Conservation (phyloP, 2,113 vertebrate genomes). For the Oxygymnocypris stewartii region DNA sequence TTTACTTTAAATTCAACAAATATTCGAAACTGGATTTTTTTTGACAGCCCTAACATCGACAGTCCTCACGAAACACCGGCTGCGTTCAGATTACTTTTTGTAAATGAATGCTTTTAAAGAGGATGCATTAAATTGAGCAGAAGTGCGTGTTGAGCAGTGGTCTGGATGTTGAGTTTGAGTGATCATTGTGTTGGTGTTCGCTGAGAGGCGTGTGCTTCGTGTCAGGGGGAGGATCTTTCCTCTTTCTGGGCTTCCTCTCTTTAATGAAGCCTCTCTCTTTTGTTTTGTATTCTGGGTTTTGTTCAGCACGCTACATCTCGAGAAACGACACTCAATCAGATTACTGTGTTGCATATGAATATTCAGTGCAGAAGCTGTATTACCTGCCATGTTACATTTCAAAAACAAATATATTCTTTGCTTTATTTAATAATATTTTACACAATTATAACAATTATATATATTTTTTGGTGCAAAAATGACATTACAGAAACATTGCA, state of each 20-base stretch:
- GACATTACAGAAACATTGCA: background rate
- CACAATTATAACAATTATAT: background rate
- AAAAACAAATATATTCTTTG: no score
- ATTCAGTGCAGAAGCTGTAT: background rate
- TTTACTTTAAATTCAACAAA: no score
- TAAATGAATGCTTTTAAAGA: background rate
- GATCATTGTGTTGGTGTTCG: background rate
- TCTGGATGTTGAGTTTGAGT: background rate
- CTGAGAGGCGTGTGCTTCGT: background rate
- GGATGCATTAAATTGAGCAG: no score
- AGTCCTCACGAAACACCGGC: background rate
- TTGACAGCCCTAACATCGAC: background rate
- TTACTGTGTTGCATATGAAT: background rate
- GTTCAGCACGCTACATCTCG: background rate
- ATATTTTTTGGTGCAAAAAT: background rate
- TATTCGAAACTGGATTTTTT: no score
- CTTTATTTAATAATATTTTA: background rate
- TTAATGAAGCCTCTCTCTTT: conserved; percentile 9
- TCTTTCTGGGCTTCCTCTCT: background rate
- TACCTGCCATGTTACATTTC: background rate
- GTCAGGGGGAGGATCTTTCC: background rate
- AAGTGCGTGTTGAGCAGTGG: background rate
- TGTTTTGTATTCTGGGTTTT: background rate
- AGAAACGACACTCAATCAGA: background rate
- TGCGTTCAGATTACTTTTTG: background rate